Conservation (phyloP, 2,113 vertebrate species). For the Brachypodius melanocephalos region DNA sequence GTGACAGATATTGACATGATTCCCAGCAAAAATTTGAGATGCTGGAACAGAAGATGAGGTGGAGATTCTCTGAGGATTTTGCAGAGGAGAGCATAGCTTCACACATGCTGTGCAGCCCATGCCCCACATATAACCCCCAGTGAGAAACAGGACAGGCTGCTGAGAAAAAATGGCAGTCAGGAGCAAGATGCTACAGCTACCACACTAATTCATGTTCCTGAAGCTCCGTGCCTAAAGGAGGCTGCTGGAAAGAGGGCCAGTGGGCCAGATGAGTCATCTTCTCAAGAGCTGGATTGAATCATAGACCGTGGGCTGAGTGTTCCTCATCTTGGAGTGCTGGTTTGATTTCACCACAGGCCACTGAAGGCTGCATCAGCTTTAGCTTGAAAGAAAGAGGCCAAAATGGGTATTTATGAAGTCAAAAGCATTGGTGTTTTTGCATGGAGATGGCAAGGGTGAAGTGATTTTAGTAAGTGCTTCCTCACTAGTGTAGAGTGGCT, state of each 20-base stretch:
- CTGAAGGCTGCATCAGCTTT: background rate
- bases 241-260: background rate
- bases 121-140: background rate
- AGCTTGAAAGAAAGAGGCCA: background rate
- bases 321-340: background rate
- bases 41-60: background rate
- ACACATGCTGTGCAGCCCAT: background rate
- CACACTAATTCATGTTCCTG: background rate
- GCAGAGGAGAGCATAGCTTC: accelerated
- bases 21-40: background rate
- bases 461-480: background rate
- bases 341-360: background rate
- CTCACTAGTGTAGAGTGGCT: background rate
- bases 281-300: background rate
- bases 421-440: background rate
- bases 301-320: background rate
- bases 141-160: background rate
- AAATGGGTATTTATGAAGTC: background rate
- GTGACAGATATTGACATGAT: background rate
- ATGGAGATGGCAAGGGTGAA: background rate
- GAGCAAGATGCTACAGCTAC: background rate
- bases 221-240: background rate
- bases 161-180: background rate
- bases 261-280: background rate
- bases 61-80: background rate